Conservation (phyloP, 2,113 vertebrate species). For the Phalacrocorax pelagicus region DNA sequence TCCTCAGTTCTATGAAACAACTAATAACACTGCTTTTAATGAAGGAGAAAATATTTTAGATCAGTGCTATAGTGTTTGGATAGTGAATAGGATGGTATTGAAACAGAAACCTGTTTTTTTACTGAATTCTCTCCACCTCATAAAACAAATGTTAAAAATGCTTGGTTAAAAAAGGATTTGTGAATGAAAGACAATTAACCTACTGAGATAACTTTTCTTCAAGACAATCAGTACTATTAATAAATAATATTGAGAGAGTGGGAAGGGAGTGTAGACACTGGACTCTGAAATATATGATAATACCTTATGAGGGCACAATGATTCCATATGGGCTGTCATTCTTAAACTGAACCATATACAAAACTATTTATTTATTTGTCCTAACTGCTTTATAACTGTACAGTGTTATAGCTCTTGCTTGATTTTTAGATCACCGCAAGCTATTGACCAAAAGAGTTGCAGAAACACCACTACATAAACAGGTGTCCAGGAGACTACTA, state of each 20-base stretch:
- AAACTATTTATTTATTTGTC: not conserved
- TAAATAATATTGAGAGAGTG: not conserved
- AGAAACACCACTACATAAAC: constrained; percentile 91
- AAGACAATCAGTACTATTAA: not conserved
- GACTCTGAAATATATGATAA: not conserved
- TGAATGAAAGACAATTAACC: not conserved
- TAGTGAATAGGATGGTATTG: not conserved
- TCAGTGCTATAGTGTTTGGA: not conserved
- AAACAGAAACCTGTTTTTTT: not conserved
- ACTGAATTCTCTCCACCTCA: not conserved
- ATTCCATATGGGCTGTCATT: not conserved
- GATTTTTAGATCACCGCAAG: constrained; percentile 75
- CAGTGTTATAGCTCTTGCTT: not conserved
- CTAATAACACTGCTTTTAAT: not conserved
- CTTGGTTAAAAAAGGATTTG: not conserved
- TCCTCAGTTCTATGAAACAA: not conserved
- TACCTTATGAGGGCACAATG: not conserved
- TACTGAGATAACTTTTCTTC: too few relatives aligned
- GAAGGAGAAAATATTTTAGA: not conserved
- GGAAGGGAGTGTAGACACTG: not conserved
- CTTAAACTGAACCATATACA: not conserved
- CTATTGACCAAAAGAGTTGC: constrained; percentile 88
- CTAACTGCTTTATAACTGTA: not conserved
- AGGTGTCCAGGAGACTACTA: constrained; percentile 84
- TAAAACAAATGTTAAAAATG: not conserved